phyloP scores from a whole-genome alignment of 2,888 invertebrate genomes.

The Anthoptus insignis region DNA sequence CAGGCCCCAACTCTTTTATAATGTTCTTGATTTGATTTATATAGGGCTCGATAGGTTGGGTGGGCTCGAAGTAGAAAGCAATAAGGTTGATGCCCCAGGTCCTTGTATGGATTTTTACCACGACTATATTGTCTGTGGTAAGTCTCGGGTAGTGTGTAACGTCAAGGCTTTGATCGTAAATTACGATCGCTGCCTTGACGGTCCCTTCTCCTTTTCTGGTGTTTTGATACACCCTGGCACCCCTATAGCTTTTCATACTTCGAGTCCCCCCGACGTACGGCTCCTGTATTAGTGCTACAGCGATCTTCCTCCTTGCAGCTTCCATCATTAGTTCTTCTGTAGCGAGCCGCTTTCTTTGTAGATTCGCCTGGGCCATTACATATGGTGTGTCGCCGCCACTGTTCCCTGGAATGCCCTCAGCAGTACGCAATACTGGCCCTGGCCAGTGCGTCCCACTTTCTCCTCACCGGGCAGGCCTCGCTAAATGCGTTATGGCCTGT shows the following conservation, averaged over 20 bases:
- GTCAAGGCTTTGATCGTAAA: too few species aligned
- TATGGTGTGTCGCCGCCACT: too few species aligned
- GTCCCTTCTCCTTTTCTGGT: background rate
- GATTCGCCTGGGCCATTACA: conserved; percentile 11
- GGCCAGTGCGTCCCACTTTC: conserved; percentile 37
- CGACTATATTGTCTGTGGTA: too few species aligned
- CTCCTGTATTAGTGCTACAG: background rate
- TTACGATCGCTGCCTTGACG: too few species aligned
- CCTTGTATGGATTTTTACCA: too few species aligned
- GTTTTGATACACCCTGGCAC: too few species aligned
- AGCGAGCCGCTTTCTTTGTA: background rate
- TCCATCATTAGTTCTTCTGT: background rate
- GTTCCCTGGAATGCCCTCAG: conserved; percentile 8
- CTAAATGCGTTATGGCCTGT: background rate
- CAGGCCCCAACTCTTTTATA: background rate
- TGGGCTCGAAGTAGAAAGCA: background rate
- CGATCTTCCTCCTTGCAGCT: background rate
- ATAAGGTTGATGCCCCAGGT: background rate
- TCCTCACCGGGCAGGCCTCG: conserved; percentile 4
- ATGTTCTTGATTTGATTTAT: background rate
- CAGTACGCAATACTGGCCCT: background rate
- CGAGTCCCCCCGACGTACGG: too few species aligned
- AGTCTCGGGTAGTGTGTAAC: too few species aligned
- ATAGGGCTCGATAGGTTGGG: background rate
- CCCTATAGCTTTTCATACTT: too few species aligned